Percentiles rank a stretch among this genome's conserved stretches.
Evolutionary conservation across 2,888 invertebrate species (phyloP).

Genomic region (Patella caerulea): DNA sequence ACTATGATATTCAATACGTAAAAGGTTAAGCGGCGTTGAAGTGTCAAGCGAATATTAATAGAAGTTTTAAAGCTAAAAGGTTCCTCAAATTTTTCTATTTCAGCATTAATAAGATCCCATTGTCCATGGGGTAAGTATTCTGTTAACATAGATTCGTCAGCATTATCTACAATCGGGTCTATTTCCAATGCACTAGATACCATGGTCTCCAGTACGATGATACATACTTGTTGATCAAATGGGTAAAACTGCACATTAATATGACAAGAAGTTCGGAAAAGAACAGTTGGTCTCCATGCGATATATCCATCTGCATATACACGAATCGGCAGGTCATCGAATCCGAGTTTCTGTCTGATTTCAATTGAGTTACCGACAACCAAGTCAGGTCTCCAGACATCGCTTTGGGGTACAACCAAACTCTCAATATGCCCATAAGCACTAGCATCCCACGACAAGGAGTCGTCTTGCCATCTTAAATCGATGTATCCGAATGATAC

Average conservation of each 20-base stretch:
- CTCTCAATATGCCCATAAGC: background rate
- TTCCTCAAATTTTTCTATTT: conserved; percentile 2
- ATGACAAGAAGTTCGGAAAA: conserved; percentile 31
- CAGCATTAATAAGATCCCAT: conserved; percentile 26
- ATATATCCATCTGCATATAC: conserved; percentile 15
- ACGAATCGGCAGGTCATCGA: conserved; percentile 17
- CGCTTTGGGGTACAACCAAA: background rate
- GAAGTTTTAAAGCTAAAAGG: background rate
- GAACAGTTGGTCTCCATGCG: conserved; percentile 20
- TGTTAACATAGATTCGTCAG: background rate
- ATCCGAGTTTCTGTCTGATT: conserved; percentile 22
- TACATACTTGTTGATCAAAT: conserved; percentile 31
- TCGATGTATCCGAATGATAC: background rate
- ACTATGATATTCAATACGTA: conserved; percentile 35
- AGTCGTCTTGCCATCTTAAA: background rate
- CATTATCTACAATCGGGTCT: conserved; percentile 6
- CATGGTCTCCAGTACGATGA: conserved; percentile 11
- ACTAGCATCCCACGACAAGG: background rate
- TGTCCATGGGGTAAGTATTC: conserved; percentile 27
- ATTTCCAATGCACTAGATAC: conserved; percentile 12
- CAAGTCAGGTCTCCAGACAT: background rate
- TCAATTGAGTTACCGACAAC: conserved; percentile 10
- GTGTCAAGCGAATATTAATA: conserved; percentile 18
- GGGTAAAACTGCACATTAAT: conserved; percentile 35
- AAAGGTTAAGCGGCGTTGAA: conserved; percentile 29